Evolutionary conservation across 2,888 invertebrate species (phyloP).

Genomic region (Drosophila cognata): DNA sequence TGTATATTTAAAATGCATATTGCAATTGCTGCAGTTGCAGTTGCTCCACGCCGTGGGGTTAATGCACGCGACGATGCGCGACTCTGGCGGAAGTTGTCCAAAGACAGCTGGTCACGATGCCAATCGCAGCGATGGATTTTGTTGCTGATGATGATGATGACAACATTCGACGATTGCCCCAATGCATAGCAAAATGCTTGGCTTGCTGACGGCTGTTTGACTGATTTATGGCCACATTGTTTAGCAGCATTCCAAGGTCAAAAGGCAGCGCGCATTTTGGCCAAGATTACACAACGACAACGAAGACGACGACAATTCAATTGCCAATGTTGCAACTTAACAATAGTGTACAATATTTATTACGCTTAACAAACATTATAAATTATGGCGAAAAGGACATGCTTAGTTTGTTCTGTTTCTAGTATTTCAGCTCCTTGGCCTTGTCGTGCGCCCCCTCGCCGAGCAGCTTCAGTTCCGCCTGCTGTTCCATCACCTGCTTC

Average conservation of each 20-base stretch:
- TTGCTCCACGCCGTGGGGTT: constrained; percentile 50
- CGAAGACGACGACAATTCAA: neutral
- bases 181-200: constrained; percentile 11
- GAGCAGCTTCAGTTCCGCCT: constrained; percentile 85
- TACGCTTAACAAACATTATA: constrained; percentile 57
- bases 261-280: constrained; percentile 13
- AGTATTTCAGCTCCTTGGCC: constrained; percentile 83
- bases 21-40: constrained; percentile 25
- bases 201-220: constrained; percentile 10
- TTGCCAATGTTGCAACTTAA: neutral
- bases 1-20: constrained; percentile 51
- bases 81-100: constrained; percentile 58
- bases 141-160: constrained; percentile 24
- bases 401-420: constrained; percentile 8
- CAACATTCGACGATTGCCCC: constrained; percentile 42
- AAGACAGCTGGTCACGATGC: constrained; percentile 55
- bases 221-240: constrained; percentile 67
- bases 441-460: constrained; percentile 85
- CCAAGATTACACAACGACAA: constrained; percentile 62
- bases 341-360: constrained; percentile 51
- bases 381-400: constrained; percentile 19
- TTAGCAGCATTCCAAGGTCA: constrained; percentile 8
- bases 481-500: constrained; percentile 83
- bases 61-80: constrained; percentile 62
- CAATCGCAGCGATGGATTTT: constrained; percentile 44